Base-by-base conservation (phyloP, 2,888 invertebrate genomes). In the Timandra comae region DNA sequence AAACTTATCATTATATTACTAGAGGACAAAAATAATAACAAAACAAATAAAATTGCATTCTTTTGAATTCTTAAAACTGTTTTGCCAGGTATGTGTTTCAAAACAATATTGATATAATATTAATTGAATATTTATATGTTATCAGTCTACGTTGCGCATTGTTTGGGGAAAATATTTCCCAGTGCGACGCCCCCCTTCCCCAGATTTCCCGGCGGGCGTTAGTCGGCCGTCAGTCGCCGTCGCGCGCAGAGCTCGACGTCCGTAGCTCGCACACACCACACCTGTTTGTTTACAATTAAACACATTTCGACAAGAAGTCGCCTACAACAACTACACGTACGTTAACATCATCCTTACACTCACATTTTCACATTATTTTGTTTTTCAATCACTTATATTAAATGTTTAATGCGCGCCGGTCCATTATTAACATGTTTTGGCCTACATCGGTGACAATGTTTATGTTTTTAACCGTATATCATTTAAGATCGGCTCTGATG, bases 191-290 rank as follows among this genome's bases (percentile, higher is more conserved):
- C 41, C 61, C 57, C 40, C 56, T 46, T 56, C 46, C 51, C 40
- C 42, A 50, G 57, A 40, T 62, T 66, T 65, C 55, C 63, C 52
- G 45, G 24, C 35, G 40, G 39, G 38, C 46, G 37, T 45, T 67
- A 82, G 82, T 82, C 71, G 66, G 65, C 72, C 70, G 64, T 54
- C 72, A 63, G 56, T 64, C 71, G 76, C 61, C 73, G 79, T 69
- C 69, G 45, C 54, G 69, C 67, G 62, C 54, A 58, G 60, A 60
- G 51, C 63, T 65, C 56, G 46, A 46, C 12, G 51, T 43, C 49
- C 52, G 41, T 48, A 48, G 61, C 56, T 52, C 55, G 53, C 47
- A 56, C 49, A 61, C 49, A 51, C 43, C 41, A 57, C 54, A 73
- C 69, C 61, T 68, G 67, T 76, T 79, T 76, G 68, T 74, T 72